Conservation (phyloP, 1,140 invertebrate species). For the Carposina sasakii region DNA sequence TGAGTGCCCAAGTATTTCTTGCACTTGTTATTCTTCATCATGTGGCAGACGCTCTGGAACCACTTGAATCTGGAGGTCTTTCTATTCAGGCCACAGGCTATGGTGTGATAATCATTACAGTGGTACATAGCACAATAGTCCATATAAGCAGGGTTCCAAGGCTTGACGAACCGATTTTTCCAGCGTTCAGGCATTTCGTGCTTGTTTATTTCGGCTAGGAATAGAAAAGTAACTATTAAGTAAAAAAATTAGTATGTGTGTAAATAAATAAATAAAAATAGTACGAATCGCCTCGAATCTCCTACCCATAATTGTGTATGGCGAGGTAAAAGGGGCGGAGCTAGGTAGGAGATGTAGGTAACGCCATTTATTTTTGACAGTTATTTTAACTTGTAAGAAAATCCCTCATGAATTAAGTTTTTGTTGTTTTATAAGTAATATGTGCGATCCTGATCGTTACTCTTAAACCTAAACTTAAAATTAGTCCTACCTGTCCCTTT, state of each 20-base stretch:
- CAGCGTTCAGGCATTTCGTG: slow-evolving; percentile 28
- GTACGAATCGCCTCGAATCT: no score
- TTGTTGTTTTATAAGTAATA: no score
- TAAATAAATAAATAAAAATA: no score
- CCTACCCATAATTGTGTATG: no score
- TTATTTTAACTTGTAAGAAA: no score
- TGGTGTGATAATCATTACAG: slow-evolving; percentile 43
- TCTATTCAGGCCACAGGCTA: slow-evolving; percentile 37
- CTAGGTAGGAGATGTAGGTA: no score
- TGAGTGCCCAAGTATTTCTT: slow-evolving; percentile 27
- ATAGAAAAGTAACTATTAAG: background rate
- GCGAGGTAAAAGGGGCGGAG: no score
- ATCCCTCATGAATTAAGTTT: no score
- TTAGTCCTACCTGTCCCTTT: no score
- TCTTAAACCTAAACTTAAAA: no score
- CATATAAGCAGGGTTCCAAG: slow-evolving; percentile 41
- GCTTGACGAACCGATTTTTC: slow-evolving; percentile 21
- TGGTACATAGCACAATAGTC: slow-evolving; percentile 54
- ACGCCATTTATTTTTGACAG: no score
- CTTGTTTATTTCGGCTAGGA: slow-evolving; percentile 33
- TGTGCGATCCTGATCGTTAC: no score
- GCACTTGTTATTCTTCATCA: slow-evolving; percentile 38
- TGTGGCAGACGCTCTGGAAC: slow-evolving; percentile 46
- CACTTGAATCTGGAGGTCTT: slow-evolving; percentile 38
- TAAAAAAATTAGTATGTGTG: background rate